phyloP scores from a whole-genome alignment of 2,113 vertebrate genomes.

The Cettia cetti region DNA sequence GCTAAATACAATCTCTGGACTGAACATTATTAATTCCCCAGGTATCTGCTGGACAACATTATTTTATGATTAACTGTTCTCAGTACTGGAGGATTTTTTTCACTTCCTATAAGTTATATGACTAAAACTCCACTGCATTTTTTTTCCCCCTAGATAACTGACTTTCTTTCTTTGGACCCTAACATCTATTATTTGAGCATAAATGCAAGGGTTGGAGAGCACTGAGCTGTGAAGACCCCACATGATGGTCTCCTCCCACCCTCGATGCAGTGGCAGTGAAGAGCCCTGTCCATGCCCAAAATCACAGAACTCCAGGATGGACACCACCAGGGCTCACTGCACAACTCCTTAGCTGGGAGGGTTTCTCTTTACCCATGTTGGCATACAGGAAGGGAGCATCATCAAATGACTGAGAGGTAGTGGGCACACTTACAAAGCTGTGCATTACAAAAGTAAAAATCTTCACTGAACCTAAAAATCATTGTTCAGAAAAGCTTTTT shows the following conservation, averaged over 20 bases:
- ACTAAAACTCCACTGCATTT: background rate
- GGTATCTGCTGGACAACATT: background rate
- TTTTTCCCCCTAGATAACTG: background rate
- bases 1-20: background rate
- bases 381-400: rapidly evolving
- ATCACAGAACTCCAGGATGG: background rate
- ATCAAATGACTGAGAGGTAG: background rate
- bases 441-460: background rate
- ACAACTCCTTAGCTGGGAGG: rapidly evolving
- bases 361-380: background rate
- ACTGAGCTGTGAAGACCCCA: rapidly evolving
- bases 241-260: rapidly evolving
- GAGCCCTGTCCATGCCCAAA: background rate
- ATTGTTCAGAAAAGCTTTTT: background rate
- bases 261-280: background rate
- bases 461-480: background rate
- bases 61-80: background rate
- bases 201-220: background rate
- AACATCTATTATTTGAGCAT: background rate
- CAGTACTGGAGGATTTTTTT: background rate
- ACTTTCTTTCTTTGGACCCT: background rate
- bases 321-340: background rate
- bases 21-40: background rate
- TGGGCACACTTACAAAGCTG: rapidly evolving
- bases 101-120: background rate